Percentiles rank a stretch among this genome's conserved stretches.
These are phyloP conservation scores for Drosophila anomelani DNA, from an alignment of 2,888 invertebrate species.

Conservation along the genomic window DNA sequence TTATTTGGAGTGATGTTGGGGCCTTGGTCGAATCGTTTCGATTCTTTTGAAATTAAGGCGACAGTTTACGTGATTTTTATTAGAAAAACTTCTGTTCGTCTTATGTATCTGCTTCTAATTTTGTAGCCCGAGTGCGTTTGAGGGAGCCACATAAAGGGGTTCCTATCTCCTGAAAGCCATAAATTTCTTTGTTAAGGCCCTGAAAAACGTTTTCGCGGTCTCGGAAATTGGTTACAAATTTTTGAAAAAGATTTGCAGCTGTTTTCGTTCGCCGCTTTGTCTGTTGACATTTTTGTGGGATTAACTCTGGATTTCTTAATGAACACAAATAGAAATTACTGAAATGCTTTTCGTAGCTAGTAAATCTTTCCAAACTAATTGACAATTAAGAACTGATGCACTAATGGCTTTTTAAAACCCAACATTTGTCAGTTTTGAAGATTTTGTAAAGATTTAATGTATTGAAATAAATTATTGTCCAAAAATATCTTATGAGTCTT, in stretches of 20 bases:
- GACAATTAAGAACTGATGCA: not conserved
- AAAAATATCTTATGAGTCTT: not conserved
- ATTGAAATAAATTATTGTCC: not conserved
- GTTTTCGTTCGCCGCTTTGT: conserved; percentile 42
- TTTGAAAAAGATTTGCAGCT: conserved; percentile 68
- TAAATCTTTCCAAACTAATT: conserved; percentile 16
- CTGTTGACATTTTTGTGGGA: conserved; percentile 69
- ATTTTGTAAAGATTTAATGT: not conserved
- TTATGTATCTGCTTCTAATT: conserved; percentile 61
- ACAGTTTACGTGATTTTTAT: conserved; percentile 79
- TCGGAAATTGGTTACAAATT: conserved; percentile 41
- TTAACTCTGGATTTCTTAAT: conserved; percentile 54
- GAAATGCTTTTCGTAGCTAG: conserved; percentile 13
- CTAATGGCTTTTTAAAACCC: not conserved
- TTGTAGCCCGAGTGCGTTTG: conserved; percentile 56
- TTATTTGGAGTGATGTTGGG: conserved; percentile 47
- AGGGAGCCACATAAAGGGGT: conserved; percentile 60
- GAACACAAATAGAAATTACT: conserved; percentile 46
- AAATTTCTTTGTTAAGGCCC: conserved; percentile 56
- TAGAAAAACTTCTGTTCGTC: conserved; percentile 60
- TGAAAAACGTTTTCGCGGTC: conserved; percentile 59
- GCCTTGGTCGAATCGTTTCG: conserved; percentile 38
- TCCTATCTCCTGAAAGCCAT: conserved; percentile 61
- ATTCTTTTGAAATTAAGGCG: conserved; percentile 75
- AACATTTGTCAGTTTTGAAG: not conserved